Evolutionary conservation across 2,797 vertebrate species (phyloP), one percentile per base, ranked within the genome.

Genomic region (Anguilla marmorata): DNA sequence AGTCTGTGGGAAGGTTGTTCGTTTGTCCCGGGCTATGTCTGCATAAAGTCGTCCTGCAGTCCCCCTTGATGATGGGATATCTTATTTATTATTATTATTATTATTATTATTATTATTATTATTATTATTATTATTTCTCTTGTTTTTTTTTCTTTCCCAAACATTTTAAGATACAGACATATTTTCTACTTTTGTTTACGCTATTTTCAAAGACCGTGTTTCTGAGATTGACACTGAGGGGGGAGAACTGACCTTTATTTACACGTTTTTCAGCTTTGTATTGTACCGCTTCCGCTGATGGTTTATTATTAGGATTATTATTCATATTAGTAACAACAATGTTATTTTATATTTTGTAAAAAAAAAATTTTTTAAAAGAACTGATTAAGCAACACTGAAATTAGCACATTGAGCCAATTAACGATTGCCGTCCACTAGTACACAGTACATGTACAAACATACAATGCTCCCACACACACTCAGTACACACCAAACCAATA

Each of bases 271-370:
- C 41, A 86, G 30, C 66, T 52, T 54, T 79, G 45, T 86, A 76
- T 76, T 74, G 41, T 72, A 52, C 56, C 5, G 60, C 41, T 86
- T 86, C 76, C 63, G 76, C 9, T 85, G 30, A 45, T 86, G 60
- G 8, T 86, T 86, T 86, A 66, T 24, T 86, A 24, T 72, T 52
- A 54, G 50, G 48, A 48, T 84, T 30, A 84, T 54, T 54, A 84
- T 84, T 83, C 16, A 52, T 84, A 52, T 84, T 84, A 19, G 19
- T 84, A 27, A 45, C 16, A 37, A 60, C 45, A 85, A 85, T 85
- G 27, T 84, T 48, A 84, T 84, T 27, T 84, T 84, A 56, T 52
- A 58, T 85, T 85, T 86, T 86, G 85, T 86, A 86, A 66, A 69
- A 85, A 85, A 21, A 16, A 33, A 58, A 58, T 37, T 37, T 37